These are phyloP conservation scores for Sula dactylatra DNA, from an alignment of 2,113 vertebrate species.

Conservation along the genomic window DNA sequence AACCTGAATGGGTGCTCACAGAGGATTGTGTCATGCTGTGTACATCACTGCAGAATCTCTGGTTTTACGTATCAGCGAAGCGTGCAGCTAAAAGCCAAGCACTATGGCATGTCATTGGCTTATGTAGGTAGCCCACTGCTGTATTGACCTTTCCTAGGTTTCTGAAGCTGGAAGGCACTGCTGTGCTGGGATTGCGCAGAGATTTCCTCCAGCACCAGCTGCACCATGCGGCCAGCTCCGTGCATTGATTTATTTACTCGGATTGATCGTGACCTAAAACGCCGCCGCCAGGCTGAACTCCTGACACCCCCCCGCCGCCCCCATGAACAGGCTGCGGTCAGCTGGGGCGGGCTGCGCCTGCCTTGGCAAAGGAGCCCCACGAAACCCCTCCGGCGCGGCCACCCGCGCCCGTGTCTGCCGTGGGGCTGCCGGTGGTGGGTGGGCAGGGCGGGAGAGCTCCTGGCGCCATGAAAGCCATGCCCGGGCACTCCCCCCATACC, in stretches of 20 bases:
- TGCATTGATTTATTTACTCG: background rate
- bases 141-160: background rate
- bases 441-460: background rate
- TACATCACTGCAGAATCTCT: background rate
- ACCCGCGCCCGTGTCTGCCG: accelerated
- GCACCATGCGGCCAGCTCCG: accelerated
- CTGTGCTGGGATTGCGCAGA: background rate
- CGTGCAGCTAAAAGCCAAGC: background rate
- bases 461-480: too few species aligned
- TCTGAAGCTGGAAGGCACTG: background rate
- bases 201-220: background rate
- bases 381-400: accelerated
- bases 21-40: accelerated
- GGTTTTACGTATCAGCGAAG: background rate
- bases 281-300: background rate
- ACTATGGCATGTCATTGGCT: background rate
- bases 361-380: background rate
- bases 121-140: background rate
- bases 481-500: too few species aligned
- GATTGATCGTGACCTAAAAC: background rate
- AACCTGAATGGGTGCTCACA: accelerated
- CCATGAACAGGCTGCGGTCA: background rate
- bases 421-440: too few species aligned
- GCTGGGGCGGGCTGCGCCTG: background rate
- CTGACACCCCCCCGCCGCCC: background rate